Evolutionary conservation across 2,797 vertebrate genomes (phyloP).

Genomic region (Sebastes cheni): DNA sequence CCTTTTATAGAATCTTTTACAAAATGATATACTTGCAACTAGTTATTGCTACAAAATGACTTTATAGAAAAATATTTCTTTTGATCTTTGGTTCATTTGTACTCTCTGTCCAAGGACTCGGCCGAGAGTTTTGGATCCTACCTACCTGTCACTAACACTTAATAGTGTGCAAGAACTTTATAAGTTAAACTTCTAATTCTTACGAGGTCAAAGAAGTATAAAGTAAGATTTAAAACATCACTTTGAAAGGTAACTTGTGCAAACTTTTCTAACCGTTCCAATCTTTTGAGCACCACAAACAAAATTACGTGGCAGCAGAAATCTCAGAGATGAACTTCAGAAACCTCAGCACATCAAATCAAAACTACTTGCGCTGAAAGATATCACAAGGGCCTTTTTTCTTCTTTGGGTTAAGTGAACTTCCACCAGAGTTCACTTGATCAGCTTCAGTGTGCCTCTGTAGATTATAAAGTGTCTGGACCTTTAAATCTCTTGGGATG

Average conservation of each 20-base stretch:
- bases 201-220: neutral
- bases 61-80: neutral
- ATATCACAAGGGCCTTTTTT: neutral
- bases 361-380: neutral
- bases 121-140: neutral
- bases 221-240: neutral
- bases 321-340: neutral
- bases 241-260: neutral
- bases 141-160: neutral
- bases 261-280: neutral
- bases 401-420: neutral
- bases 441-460: neutral
- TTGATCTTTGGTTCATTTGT: neutral
- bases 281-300: neutral
- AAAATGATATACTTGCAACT: neutral
- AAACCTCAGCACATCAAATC: constrained; percentile 1
- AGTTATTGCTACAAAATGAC: neutral
- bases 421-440: constrained; percentile 28
- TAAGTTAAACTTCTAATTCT: neutral
- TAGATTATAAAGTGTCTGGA: constrained; percentile 33
- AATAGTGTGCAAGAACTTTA: neutral
- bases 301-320: neutral
- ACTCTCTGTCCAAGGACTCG: neutral
- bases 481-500: constrained; percentile 27
- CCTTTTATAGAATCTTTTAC: too few species aligned